Evolutionary conservation across 2,113 vertebrate genomes (phyloP).

Genomic region (Oophaga pumilio): DNA sequence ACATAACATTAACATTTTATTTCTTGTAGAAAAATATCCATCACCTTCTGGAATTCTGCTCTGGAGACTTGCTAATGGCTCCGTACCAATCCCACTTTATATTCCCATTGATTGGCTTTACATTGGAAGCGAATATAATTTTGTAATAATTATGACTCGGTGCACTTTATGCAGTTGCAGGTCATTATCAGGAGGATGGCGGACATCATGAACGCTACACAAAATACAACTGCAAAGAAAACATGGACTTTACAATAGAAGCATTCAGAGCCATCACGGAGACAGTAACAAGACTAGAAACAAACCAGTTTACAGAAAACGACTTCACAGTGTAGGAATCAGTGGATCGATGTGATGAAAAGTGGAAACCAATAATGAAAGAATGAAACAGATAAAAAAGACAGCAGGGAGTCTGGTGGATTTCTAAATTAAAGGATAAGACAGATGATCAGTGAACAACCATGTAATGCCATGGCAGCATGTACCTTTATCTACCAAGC

Average conservation of each 20-base stretch:
- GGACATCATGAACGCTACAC: neutral
- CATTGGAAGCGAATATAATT: neutral
- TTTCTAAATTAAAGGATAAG: constrained; percentile 8
- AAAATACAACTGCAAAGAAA: neutral
- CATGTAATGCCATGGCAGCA: constrained; percentile 21
- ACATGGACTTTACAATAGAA: neutral
- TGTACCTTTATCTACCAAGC: neutral
- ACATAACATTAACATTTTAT: neutral
- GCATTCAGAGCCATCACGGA: neutral
- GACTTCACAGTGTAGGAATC: neutral
- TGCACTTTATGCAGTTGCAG: neutral
- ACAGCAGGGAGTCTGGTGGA: constrained; percentile 7
- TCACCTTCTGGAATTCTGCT: neutral
- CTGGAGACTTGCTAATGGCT: neutral
- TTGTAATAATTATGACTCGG: neutral
- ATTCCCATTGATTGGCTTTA: neutral
- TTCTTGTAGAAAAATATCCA: neutral
- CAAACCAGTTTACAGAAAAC: constrained; percentile 24
- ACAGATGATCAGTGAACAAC: constrained; percentile 18
- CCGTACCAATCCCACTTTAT: neutral
- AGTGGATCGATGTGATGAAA: constrained; percentile 12
- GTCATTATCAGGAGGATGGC: neutral
- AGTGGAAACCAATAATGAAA: constrained; percentile 22
- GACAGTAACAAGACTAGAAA: constrained; percentile 8
- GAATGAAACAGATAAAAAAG: constrained; percentile 20